Evolutionary conservation across 2,113 vertebrate genomes (phyloP).

Genomic region (Perca flavescens): DNA sequence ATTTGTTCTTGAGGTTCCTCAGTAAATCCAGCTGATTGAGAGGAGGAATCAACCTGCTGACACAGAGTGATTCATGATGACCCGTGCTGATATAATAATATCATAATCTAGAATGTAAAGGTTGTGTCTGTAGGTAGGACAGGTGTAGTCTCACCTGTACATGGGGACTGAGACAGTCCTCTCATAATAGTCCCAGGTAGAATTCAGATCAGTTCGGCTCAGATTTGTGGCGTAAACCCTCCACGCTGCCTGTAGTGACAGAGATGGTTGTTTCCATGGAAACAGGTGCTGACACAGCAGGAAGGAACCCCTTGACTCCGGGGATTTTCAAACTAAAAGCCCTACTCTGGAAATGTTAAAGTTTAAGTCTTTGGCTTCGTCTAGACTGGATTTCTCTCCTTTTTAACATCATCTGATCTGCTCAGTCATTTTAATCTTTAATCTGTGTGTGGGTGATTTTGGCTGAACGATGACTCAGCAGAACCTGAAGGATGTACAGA

Average conservation of each 20-base stretch:
- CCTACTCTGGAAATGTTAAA: no score
- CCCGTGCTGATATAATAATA: not conserved
- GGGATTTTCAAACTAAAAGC: not conserved
- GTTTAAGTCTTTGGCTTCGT: no score
- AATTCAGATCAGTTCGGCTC: slow-evolving; percentile 91
- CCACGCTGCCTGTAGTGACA: slow-evolving; percentile 90
- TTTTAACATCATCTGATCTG: not conserved
- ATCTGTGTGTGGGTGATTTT: no score
- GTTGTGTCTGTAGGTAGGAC: not conserved
- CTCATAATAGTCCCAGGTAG: slow-evolving; percentile 97
- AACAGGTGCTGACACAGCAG: not conserved
- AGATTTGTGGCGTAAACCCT: slow-evolving; percentile 97
- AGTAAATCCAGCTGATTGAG: slow-evolving; percentile 96
- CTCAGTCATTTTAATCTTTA: not conserved
- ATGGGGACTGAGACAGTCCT: slow-evolving; percentile 94
- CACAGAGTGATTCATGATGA: not conserved
- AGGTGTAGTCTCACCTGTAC: slow-evolving; percentile 90
- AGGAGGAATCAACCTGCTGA: slow-evolving; percentile 92
- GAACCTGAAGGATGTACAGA: no score
- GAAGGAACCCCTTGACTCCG: not conserved
- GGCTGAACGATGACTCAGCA: no score
- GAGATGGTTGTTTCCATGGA: not conserved
- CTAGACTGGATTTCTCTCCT: no score
- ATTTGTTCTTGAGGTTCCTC: slow-evolving; percentile 97
- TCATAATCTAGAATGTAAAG: not conserved